Base-by-base conservation (phyloP, 37 sponge, comb jelly and placozoan species). In the Theonella swinhoei region DNA sequence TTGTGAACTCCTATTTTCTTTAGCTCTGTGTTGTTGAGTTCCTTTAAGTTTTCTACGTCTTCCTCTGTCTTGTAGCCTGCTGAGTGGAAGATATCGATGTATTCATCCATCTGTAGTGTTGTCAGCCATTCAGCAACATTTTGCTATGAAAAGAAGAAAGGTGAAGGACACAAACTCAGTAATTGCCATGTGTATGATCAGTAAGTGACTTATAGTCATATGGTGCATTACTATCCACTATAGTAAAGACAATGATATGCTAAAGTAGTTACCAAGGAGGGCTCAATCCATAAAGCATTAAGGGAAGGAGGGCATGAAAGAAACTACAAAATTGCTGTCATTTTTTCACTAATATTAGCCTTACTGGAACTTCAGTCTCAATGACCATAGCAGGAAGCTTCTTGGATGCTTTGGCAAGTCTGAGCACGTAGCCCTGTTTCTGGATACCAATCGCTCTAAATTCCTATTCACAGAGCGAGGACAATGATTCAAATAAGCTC, bases 361-460 rank as follows among this genome's bases (percentile, higher is more conserved):
- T 86, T 25, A 88, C 89, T 30, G 95, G 95, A 33, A 88, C 39
- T 3, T 39, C 60, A n/a, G 66, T 59, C 35, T 94, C 66, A 37
- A 91, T 74, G 7, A 65, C 82, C 28, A 79, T 69, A 28, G 80
- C 37, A 38, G 80, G 81, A 33, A 89, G 88, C 54, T 67, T 85
- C 64, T 80, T 84, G 40, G 88, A 77, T 30, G 82, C 88, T 33
- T 88, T 87, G 37, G 70, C 74, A 24, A 94, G 68, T 9, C 82
- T 75, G 1, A 87, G 88, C 32, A 70, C 40, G 42, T 61, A 85
- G 23, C 95, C 95, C 39, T 73, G 64, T 39, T 90, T 88, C 29
- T 64, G 62, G 14, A 94, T 82, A 3, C 88, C 95, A 81, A 94
- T 94, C 4, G 74, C 82, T 35, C 78, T 35, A 24, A 94, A 73